Evolutionary conservation across 2,113 vertebrate species (phyloP).

Genomic region (Sorex araneus): DNA sequence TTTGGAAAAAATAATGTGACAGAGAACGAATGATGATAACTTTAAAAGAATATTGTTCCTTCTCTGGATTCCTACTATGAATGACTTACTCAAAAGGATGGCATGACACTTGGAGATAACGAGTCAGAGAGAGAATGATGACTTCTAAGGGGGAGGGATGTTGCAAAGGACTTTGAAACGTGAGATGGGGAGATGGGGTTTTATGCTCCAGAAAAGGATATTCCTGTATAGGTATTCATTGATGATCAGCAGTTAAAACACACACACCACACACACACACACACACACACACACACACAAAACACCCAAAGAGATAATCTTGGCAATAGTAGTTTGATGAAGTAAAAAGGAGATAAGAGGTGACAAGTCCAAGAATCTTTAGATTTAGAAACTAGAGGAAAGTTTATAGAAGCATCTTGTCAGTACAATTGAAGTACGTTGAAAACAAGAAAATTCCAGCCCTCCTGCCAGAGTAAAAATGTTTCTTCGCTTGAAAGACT

Average conservation of each 20-base stretch:
- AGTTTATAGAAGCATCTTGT: conserved; percentile 67
- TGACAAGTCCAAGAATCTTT: conserved; percentile 69
- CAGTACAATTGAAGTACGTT: conserved; percentile 55
- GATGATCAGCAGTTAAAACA: conserved; percentile 57
- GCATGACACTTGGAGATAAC: conserved; percentile 16
- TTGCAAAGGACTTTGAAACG: conserved; percentile 20
- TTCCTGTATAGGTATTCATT: conserved; percentile 45
- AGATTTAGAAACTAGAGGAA: conserved; percentile 58
- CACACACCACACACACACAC: too few species aligned
- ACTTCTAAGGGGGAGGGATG: conserved; percentile 19
- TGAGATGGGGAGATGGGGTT: conserved; percentile 26
- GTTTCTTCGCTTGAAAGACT: conserved; percentile 37
- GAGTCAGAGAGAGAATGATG: conserved; percentile 35
- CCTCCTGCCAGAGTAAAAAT: conserved; percentile 60
- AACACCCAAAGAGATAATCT: conserved; percentile 64
- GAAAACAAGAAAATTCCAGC: conserved; percentile 38
- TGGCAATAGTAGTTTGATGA: conserved; percentile 69
- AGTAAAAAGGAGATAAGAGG: conserved; percentile 68
- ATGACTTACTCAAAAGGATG: conserved; percentile 39
- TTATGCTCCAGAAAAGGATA: conserved; percentile 47
- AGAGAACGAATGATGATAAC: conserved; percentile 53
- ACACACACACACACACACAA: too few species aligned
- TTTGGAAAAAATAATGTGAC: conserved; percentile 66
- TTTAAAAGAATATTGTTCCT: conserved; percentile 57
- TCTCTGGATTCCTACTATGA: conserved; percentile 11